phyloP scores from a whole-genome alignment of 2,113 vertebrate genomes.

The Etheostoma cragini region DNA sequence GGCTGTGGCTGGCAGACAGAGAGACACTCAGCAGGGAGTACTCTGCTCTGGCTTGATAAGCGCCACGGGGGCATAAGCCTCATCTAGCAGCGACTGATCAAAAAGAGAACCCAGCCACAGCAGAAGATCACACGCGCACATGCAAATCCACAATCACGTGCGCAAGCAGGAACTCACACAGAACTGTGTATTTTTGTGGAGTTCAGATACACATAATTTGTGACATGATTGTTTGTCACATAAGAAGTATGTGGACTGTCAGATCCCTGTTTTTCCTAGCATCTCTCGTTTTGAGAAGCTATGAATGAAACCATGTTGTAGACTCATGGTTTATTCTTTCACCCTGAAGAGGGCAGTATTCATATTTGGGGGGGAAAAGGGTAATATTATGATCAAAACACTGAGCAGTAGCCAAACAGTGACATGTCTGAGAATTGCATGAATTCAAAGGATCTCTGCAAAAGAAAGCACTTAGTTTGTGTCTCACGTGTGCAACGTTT shows the following conservation, averaged over 20 bases:
- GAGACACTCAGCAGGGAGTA: conserved; percentile 80
- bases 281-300: conserved; percentile 10
- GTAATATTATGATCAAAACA: not conserved
- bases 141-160: conserved; percentile 10
- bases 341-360: conserved; percentile 51
- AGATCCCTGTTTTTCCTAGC: conserved; percentile 29
- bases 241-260: not conserved
- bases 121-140: conserved; percentile 40
- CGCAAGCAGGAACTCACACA: not conserved
- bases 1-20: conserved; percentile 74
- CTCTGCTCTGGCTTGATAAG: conserved; percentile 86
- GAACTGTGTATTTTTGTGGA: no score
- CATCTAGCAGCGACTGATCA: conserved; percentile 65
- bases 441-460: not conserved
- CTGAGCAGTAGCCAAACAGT: not conserved
- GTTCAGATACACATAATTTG: conserved; percentile 5
- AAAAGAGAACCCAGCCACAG: conserved; percentile 55
- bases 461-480: not conserved
- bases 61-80: conserved; percentile 73
- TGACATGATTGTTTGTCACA: conserved; percentile 1
- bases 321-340: conserved; percentile 27
- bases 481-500: not conserved
- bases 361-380: conserved; percentile 1
- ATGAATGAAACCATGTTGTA: conserved; percentile 36
- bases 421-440: not conserved